A percentile compares a stretch with the other conserved stretches of the same genome.
Evolutionary conservation across 2,113 vertebrate genomes (phyloP).

Genomic region (Melanotaenia duboulayi): DNA sequence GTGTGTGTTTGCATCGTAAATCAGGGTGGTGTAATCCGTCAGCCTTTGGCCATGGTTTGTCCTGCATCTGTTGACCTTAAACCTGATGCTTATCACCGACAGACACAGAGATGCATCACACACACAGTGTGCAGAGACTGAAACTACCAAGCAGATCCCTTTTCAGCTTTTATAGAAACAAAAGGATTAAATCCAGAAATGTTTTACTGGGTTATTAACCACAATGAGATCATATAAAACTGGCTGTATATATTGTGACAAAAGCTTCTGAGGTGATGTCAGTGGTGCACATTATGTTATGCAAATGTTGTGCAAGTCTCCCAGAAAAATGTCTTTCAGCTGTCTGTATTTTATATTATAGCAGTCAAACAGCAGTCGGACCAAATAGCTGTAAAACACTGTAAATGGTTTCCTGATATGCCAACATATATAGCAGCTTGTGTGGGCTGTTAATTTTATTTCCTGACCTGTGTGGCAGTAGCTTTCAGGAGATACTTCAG

Average conservation of each 20-base stretch:
- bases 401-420: slow-evolving; percentile 37
- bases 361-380: slow-evolving; percentile 40
- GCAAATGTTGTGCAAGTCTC: slow-evolving; percentile 29
- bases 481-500: slow-evolving; percentile 48
- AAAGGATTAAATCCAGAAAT: neutral
- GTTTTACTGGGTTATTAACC: slow-evolving; percentile 22
- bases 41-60: slow-evolving; percentile 50
- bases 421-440: slow-evolving; percentile 48
- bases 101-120: slow-evolving; percentile 30
- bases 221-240: slow-evolving; percentile 33
- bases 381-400: slow-evolving; percentile 28
- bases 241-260: slow-evolving; percentile 37
- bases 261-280: slow-evolving; percentile 28
- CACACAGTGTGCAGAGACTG: slow-evolving; percentile 1
- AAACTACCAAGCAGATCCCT: slow-evolving; percentile 16
- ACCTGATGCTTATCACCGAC: slow-evolving; percentile 36
- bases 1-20: slow-evolving; percentile 26
- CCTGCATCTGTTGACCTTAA: slow-evolving; percentile 60
- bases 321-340: slow-evolving; percentile 13
- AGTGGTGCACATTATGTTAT: slow-evolving; percentile 27
- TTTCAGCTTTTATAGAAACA: slow-evolving; percentile 5
- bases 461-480: slow-evolving; percentile 54
- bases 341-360: slow-evolving; percentile 21
- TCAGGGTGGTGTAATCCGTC: slow-evolving; percentile 41
- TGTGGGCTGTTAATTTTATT: slow-evolving; percentile 71